These are phyloP conservation scores for Sylvilagus bachmani DNA, from an alignment of 2,113 vertebrate genomes.

Conservation along the genomic window DNA sequence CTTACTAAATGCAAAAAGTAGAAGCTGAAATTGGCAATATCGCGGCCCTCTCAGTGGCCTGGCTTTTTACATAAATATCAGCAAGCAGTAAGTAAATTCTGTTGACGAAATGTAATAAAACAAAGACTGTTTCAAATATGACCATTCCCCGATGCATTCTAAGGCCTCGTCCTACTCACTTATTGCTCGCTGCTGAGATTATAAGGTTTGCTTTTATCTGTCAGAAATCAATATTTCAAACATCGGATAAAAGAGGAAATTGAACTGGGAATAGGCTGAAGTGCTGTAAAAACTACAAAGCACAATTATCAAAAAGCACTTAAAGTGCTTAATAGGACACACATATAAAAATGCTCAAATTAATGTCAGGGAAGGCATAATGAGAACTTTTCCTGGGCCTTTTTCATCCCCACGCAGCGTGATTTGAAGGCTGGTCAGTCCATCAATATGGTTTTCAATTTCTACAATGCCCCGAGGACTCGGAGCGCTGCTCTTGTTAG, in stretches of 20 bases:
- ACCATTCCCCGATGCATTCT: conserved; percentile 93
- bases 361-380: conserved; percentile 95
- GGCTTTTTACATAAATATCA: conserved; percentile 97
- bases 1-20: conserved; percentile 95
- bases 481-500: conserved; percentile 89
- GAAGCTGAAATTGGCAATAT: conserved; percentile 93
- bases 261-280: conserved; percentile 99
- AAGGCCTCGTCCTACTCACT: conserved; percentile 91
- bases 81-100: conserved; percentile 98
- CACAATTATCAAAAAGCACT: conserved; percentile 99
- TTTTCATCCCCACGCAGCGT: conserved; percentile 94
- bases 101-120: conserved; percentile 99
- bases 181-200: conserved; percentile 96
- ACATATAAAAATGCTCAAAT: conserved; percentile 99
- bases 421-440: conserved; percentile 89
- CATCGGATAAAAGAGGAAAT: conserved; percentile 99
- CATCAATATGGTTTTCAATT: conserved; percentile 93
- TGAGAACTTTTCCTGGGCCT: conserved; percentile 92
- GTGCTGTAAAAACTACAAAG: conserved; percentile 99
- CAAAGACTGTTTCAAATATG: conserved; percentile 94
- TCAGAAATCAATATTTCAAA: conserved; percentile 99
- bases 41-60: conserved; percentile 90
- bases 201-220: conserved; percentile 99
- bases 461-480: conserved; percentile 93
- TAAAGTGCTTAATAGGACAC: conserved; percentile 99